Conservation (phyloP, 2,888 invertebrate species). For the Dasysyrphus tricinctus region DNA sequence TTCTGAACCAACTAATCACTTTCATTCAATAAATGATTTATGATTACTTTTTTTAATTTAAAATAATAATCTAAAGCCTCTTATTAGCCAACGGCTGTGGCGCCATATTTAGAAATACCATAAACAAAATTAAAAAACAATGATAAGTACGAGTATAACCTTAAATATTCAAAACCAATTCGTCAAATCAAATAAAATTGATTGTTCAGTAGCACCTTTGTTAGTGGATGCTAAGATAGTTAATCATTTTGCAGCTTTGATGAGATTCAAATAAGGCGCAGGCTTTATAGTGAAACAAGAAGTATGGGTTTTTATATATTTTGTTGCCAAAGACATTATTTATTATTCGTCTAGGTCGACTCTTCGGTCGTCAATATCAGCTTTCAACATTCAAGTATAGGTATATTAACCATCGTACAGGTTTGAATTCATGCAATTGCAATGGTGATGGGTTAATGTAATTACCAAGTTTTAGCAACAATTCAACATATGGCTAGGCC, state of each 20-base stretch:
- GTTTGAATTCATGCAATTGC: no score
- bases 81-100: no score
- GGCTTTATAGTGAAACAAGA: conserved; percentile 24
- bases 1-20: no score
- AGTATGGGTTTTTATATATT: neutral
- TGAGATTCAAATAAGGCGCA: conserved; percentile 15
- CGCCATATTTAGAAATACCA: no score
- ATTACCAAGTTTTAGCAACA: conserved; percentile 56
- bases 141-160: no score
- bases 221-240: conserved; percentile 4
- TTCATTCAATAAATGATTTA: no score
- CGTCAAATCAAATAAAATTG: conserved; percentile 66
- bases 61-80: no score
- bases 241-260: conserved; percentile 3
- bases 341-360: conserved; percentile 71
- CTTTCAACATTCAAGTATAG: conserved; percentile 24
- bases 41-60: no score
- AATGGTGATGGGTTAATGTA: conserved; percentile 44
- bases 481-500: conserved; percentile 20
- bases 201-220: conserved; percentile 52
- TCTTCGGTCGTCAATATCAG: conserved; percentile 59
- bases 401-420: conserved; percentile 31
- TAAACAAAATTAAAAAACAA: no score
- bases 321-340: conserved; percentile 58
- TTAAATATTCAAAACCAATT: conserved; percentile 45